phyloP scores from a whole-genome alignment of 2,113 vertebrate species.

The Erythrocercus mccallii region DNA sequence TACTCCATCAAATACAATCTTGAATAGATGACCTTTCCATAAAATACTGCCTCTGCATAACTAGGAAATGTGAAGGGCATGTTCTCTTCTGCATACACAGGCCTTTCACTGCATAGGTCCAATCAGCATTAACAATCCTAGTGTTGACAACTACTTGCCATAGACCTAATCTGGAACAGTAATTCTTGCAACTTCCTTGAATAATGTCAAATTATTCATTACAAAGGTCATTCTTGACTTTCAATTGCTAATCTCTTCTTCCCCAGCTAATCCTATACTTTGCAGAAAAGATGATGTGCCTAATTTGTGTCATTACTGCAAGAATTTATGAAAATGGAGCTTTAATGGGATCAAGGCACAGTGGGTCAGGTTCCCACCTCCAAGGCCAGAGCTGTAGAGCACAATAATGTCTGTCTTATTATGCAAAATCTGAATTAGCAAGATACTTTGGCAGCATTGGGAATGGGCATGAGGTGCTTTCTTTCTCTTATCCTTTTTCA shows the following conservation, averaged over 20 bases:
- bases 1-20: background rate
- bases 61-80: background rate
- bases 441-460: background rate
- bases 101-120: background rate
- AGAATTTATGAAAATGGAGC: constrained; percentile 19
- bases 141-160: background rate
- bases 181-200: background rate
- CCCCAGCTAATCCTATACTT: background rate
- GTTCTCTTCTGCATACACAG: background rate
- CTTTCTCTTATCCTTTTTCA: constrained; percentile 21
- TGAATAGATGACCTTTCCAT: background rate
- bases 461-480: background rate
- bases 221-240: background rate
- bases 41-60: background rate
- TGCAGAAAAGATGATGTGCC: background rate
- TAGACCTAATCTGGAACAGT: background rate
- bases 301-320: constrained; percentile 18
- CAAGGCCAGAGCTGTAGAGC: background rate
- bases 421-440: background rate
- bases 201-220: background rate
- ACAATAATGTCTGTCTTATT: background rate
- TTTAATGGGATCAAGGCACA: constrained; percentile 18
- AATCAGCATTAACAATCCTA: background rate
- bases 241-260: background rate
- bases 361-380: background rate